phyloP scores from a whole-genome alignment of 2,888 invertebrate species.

The Metalampra italica region DNA sequence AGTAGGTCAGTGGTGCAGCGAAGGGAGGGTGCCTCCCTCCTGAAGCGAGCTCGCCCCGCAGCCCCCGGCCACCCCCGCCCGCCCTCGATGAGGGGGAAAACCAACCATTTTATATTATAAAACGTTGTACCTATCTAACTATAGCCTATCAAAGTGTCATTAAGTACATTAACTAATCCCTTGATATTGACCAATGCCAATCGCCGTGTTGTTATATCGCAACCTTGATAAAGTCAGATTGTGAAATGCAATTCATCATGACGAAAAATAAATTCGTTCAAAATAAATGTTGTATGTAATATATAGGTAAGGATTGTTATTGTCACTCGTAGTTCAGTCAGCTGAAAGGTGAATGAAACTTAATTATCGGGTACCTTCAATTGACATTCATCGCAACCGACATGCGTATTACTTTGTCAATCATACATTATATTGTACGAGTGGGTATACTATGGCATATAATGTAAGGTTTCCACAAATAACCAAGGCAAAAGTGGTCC shows the following conservation, averaged over 20 bases:
- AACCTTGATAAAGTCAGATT: conserved; percentile 1
- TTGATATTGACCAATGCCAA: conserved; percentile 1
- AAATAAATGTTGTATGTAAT: neutral
- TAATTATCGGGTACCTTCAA: conserved; percentile 8
- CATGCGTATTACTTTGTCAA: neutral
- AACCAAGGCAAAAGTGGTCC: conserved; percentile 6
- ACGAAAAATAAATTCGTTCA: neutral
- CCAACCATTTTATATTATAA: conserved; percentile 15
- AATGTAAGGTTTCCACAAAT: conserved; percentile 5
- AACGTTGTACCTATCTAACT: conserved; percentile 7
- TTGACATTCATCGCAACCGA: conserved; percentile 5
- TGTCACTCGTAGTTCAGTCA: no score
- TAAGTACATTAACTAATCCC: neutral
- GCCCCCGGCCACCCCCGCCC: conserved; percentile 19
- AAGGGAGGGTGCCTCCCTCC: conserved; percentile 46
- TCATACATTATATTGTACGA: neutral
- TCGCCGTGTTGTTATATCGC: neutral
- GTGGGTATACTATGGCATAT: neutral
- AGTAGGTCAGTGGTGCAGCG: conserved; percentile 71
- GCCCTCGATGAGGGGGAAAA: conserved; percentile 11
- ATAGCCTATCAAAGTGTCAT: neutral
- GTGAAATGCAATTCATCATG: neutral
- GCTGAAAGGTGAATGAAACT: conserved; percentile 3
- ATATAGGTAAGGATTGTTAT: no score
- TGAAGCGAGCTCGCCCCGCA: conserved; percentile 24